phyloP scores from a whole-genome alignment of 2,888 invertebrate species.

The Epirrhoe tristata region DNA sequence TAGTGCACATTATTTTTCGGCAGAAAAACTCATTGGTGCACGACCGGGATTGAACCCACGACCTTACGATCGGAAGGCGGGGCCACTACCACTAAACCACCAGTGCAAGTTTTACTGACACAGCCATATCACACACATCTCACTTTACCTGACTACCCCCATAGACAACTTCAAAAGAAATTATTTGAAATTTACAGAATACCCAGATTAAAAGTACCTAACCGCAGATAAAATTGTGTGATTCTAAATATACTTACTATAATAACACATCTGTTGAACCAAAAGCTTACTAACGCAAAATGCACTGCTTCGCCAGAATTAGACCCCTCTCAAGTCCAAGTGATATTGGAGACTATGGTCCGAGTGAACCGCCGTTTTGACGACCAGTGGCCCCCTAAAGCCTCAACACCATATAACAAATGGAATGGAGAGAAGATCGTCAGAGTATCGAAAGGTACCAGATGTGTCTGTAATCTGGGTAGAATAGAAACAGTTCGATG shows the following conservation, averaged over 20 bases:
- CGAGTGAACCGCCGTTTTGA: slow-evolving; percentile 71
- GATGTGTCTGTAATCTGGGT: slow-evolving; percentile 49
- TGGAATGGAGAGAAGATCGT: slow-evolving; percentile 75
- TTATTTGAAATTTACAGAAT: background rate
- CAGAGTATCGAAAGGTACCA: slow-evolving; percentile 76
- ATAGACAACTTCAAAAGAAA: background rate
- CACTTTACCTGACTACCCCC: background rate
- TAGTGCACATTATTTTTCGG: too few relatives aligned
- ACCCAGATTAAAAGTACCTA: background rate
- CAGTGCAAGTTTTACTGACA: too few relatives aligned
- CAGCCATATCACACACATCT: too few relatives aligned
- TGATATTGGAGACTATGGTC: slow-evolving; percentile 74
- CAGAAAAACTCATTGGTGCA: too few relatives aligned
- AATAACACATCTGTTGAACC: slow-evolving; percentile 23
- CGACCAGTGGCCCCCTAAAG: slow-evolving; percentile 70
- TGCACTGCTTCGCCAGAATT: slow-evolving; percentile 75
- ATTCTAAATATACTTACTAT: slow-evolving; percentile 25
- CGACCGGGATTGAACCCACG: too few relatives aligned
- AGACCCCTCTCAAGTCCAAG: slow-evolving; percentile 76
- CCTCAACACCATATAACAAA: slow-evolving; percentile 47
- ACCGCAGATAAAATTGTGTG: slow-evolving; percentile 16
- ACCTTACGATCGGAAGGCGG: too few relatives aligned
- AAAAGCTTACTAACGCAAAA: slow-evolving; percentile 67
- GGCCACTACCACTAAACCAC: background rate
- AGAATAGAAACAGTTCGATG: slow-evolving; percentile 56